phyloP scores from a whole-genome alignment of 2,888 invertebrate species.

The Sesia apiformis region DNA sequence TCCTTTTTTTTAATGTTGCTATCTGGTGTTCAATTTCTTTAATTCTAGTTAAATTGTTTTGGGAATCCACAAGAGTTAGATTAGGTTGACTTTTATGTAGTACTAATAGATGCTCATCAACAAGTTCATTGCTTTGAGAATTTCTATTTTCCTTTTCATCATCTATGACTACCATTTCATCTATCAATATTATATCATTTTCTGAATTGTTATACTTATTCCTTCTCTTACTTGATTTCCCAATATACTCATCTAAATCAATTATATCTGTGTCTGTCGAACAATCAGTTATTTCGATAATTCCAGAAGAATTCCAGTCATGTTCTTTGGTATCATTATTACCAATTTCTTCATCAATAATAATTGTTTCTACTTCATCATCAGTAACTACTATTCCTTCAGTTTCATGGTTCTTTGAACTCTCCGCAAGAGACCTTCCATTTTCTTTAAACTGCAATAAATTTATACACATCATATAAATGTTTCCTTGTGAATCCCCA shows the following conservation, averaged over 20 bases:
- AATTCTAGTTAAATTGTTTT: slow-evolving; percentile 6
- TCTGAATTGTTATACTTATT: slow-evolving; percentile 9
- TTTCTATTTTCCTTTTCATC: slow-evolving; percentile 7
- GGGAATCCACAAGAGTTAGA: not conserved
- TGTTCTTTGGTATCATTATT: no score
- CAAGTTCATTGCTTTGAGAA: not conserved
- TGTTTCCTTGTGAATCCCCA: no score
- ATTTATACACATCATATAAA: no score
- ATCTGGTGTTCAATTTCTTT: slow-evolving; percentile 25
- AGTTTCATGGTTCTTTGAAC: no score
- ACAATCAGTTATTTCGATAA: no score
- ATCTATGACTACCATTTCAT: not conserved
- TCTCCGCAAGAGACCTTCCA: no score
- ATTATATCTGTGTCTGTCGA: slow-evolving; percentile 1
- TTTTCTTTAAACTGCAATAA: no score
- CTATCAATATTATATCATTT: slow-evolving; percentile 5
- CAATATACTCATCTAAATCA: slow-evolving; percentile 13
- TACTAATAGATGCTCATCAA: not conserved
- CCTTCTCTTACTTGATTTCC: not conserved
- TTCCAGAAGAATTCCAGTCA: no score
- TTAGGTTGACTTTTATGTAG: not conserved
- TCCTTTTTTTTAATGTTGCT: slow-evolving; percentile 14
- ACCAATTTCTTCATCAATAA: slow-evolving; percentile 16
- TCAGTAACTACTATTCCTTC: no score
- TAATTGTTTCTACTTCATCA: slow-evolving; percentile 7